A percentile compares a stretch with the other conserved stretches of the same genome.
Evolutionary conservation across 1,140 invertebrate species (phyloP).

Genomic region (Polypedilum vanderplanki): DNA sequence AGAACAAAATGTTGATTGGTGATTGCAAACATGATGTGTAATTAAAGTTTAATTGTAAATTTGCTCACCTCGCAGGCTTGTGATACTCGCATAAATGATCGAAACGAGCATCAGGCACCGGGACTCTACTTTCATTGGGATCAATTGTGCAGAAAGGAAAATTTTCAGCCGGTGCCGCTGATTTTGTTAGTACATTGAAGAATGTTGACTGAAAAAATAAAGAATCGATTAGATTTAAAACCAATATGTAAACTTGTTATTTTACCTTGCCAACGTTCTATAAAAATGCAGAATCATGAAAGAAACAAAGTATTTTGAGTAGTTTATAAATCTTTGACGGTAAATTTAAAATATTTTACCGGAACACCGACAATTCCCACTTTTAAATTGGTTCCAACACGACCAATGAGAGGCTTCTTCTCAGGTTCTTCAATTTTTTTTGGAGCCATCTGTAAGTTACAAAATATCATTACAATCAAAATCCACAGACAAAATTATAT

Average conservation of each 20-base stretch:
- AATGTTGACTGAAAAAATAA: conserved; percentile 99
- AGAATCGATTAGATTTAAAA: conserved; percentile 38
- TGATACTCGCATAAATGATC: conserved; percentile 90
- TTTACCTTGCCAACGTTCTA: conserved; percentile 2
- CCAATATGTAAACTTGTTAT: background rate
- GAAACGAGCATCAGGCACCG: conserved; percentile 92
- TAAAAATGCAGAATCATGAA: no score
- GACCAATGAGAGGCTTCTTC: conserved; percentile 86
- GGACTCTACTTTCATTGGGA: conserved; percentile 99
- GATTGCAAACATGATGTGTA: no score
- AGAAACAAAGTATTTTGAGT: no score
- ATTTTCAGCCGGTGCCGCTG: conserved; percentile 92
- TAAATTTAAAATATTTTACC: no score
- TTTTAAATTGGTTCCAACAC: conserved; percentile 95
- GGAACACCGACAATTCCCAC: conserved; percentile 89
- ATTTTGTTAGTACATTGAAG: conserved; percentile 98
- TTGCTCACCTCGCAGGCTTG: conserved; percentile 86
- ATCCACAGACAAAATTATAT: no score
- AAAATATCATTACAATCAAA: no score
- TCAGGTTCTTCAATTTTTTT: conserved; percentile 90
- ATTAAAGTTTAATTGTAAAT: background rate
- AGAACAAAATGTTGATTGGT: background rate
- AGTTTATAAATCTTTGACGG: no score
- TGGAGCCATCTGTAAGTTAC: conserved; percentile 63
- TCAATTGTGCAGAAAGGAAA: conserved; percentile 99